Conservation (phyloP, 2,888 invertebrate genomes). For the Leptinotarsa rubiginosa region DNA sequence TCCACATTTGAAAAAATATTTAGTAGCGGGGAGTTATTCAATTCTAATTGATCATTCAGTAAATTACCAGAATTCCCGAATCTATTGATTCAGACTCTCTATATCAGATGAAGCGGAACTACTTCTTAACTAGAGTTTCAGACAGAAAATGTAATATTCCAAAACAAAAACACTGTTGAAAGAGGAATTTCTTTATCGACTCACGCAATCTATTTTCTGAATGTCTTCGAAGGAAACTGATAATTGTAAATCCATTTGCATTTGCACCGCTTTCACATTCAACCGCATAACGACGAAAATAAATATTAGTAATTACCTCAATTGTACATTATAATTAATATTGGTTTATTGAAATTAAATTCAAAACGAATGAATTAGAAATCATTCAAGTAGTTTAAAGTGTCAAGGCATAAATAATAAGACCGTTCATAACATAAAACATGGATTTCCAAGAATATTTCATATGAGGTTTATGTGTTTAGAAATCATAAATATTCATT, state of each 20-base stretch:
- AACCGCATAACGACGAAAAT: background rate
- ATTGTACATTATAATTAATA: background rate
- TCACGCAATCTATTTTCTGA: background rate
- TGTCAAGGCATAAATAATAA: background rate
- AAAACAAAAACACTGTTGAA: background rate
- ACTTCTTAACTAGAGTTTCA: too few relatives aligned
- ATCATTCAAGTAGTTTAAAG: background rate
- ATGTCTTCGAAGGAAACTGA: background rate
- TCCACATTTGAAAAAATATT: too few relatives aligned
- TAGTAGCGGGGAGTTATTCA: too few relatives aligned
- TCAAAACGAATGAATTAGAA: background rate
- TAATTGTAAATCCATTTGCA: background rate
- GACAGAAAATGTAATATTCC: too few relatives aligned
- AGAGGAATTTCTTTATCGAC: background rate
- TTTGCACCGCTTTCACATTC: slow-evolving; percentile 10
- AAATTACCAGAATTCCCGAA: too few relatives aligned
- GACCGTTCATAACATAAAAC: background rate
- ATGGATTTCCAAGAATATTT: background rate
- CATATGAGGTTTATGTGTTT: background rate
- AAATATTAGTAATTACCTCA: background rate
- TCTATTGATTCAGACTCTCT: too few relatives aligned
- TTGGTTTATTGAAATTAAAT: background rate
- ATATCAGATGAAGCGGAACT: too few relatives aligned
- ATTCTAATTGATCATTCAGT: too few relatives aligned
- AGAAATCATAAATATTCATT: too few relatives aligned